Conservation (phyloP, 1,140 invertebrate species). For the Patella vulgata region DNA sequence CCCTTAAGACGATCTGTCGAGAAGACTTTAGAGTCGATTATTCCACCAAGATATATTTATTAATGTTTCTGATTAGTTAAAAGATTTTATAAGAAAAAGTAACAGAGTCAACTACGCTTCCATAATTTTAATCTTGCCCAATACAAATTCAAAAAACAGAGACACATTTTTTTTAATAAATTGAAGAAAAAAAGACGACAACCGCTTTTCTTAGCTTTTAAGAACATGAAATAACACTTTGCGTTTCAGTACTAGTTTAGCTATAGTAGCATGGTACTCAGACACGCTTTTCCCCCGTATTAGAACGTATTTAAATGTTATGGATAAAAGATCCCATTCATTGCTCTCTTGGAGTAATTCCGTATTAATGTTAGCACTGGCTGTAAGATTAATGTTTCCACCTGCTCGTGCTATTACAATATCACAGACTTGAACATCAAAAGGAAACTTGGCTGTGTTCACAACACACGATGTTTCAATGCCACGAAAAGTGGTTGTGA, state of each 20-base stretch:
- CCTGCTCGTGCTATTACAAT: conserved; percentile 98
- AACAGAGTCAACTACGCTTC: conserved; percentile 69
- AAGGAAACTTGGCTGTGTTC: conserved; percentile 78
- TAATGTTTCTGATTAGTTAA: not conserved
- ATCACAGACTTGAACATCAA: conserved; percentile 92
- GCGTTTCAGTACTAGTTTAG: too few relatives aligned
- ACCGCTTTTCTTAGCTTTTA: too few relatives aligned
- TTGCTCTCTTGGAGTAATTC: conserved; percentile 79
- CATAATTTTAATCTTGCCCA: conserved; percentile 40
- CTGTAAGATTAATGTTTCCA: too few relatives aligned
- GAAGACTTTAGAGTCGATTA: conserved; percentile 24
- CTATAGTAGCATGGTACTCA: too few relatives aligned
- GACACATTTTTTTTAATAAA: conserved; percentile 33
- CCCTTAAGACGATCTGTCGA: too few relatives aligned
- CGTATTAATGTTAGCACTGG: too few relatives aligned
- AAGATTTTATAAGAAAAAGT: conserved; percentile 67
- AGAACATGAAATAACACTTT: too few relatives aligned
- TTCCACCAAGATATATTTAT: conserved; percentile 14
- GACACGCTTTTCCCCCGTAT: too few relatives aligned
- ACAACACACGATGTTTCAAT: conserved; percentile 77
- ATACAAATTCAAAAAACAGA: conserved; percentile 30
- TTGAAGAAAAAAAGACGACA: conserved; percentile 14
- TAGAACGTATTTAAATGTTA: too few relatives aligned
- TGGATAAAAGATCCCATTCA: too few relatives aligned
- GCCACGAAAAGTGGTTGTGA: not conserved